Evolutionary conservation across 2,113 vertebrate genomes (phyloP), one percentile per base, ranked within the genome.

Genomic region (Ptychochromis oligacanthus): DNA sequence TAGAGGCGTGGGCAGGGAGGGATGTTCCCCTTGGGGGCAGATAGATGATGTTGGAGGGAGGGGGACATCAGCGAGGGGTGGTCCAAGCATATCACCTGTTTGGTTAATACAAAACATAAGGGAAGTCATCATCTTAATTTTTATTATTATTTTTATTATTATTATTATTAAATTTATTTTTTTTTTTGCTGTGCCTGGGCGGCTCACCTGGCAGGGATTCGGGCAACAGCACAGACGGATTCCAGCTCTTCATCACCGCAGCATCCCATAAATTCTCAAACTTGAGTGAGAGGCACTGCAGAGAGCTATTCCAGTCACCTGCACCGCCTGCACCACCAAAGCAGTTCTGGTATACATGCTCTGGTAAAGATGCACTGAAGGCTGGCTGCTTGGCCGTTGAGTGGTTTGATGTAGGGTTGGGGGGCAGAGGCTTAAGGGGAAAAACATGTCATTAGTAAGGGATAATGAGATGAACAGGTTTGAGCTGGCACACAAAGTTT

Each of bases 241-340:
- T 99, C 97, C 97, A 99, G 96, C 96, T 97, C 93, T 99, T 99
- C 97, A 99, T 98, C 95, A 99, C 95, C 87, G 98, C 97, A 80
- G 98, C 97, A 77, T 96, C 98, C 97, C 98, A 99, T 81, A 99
- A 96, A 93, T 98, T 99, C 95, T 99, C 97, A 86, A 99, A 97
- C 93, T 99, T 99, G n/a, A 96, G 96, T 0, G 96, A 96, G 83
- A 96, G 95, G 87, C 95, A 96, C 83, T 95, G 95, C 76, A 96
- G 93, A 46, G 98, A 98, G 90, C 96, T 97, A 94, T 96, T 98
- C 98, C 98, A 99, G 94, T 99, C 97, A 62, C 97, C 96, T 77
- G 97, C 79, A 11, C 96, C 92, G 80, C 89, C 89, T 0, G 92
- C 83, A 70, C 94, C 96, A 57, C 97, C 96, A 87, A 99, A 98